Base-by-base conservation (phyloP, 2,888 invertebrate genomes). In the Iphiclides podalirius region DNA sequence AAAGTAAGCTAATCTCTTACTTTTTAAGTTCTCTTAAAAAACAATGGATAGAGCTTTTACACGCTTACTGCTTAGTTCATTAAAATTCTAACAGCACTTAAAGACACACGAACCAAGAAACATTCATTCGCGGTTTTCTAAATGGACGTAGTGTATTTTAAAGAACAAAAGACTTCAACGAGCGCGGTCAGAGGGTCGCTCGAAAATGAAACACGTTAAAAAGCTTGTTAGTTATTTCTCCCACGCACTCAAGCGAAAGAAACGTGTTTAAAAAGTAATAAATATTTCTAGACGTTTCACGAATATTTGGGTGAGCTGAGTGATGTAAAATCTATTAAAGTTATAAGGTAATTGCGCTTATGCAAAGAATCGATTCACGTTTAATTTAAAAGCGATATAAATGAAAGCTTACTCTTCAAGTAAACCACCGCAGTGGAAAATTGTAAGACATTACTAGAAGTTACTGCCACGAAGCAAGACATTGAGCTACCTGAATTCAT, bases 131-230 rank as follows among this genome's bases (percentile, higher is more conserved):
- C 9, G 13, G 33, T 34, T 20, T 35, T 12, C 7, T n/a, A 6
- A 42, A 8, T 42, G 17, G 20, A 11, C 26, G 20, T 14, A 23
- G 13, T 9, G 4, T 11, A 4, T 35, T 31, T 20, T 31, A 6
- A 39, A 23, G 28, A 49, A 39, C 38, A 48, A 49, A 49, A 49
- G 49, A 49, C 14, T 35, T 49, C 43, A 49, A 49, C 49, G 49
- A 17, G 49, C 26, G 39, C 33, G 11, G 23, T 43, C 15, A 28
- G 28, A 33, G 12, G 9, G 9, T 14, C 14, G 12, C 2, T 23
- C 9, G 26, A 23, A 39, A 37, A 39, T 13, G 8, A 39, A 17
- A 6, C 20, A 20, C n/a, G 1, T 39, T 9, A 23, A 39, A 26
- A n/a, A 28, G 7, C 31, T 31, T 31, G 31, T 31, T 8, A 31